Conservation (phyloP, 2,113 vertebrate species). For the Perca fluviatilis region DNA sequence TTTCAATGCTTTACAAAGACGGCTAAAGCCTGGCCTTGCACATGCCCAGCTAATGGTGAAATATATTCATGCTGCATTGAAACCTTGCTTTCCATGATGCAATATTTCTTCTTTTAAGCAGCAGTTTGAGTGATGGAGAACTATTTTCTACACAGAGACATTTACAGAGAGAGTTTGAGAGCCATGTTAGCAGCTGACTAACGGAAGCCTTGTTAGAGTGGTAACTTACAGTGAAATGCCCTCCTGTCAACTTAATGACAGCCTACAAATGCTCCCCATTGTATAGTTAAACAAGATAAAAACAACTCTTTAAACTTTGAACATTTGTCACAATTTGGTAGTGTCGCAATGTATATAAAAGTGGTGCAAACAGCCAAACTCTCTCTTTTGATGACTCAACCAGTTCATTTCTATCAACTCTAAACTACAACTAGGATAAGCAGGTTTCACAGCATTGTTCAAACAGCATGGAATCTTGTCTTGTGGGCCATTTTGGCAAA, state of each 20-base stretch:
- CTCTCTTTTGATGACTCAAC: constrained; percentile 69
- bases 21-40: constrained; percentile 62
- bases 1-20: constrained; percentile 75
- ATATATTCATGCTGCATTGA: constrained; percentile 82
- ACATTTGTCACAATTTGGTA: background rate
- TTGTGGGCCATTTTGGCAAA: constrained; percentile 50
- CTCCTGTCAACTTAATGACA: background rate
- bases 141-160: constrained; percentile 55
- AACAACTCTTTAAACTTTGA: constrained; percentile 3
- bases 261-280: background rate
- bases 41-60: constrained; percentile 73
- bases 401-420: constrained; percentile 30
- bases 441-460: constrained; percentile 74
- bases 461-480: constrained; percentile 78
- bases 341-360: background rate
- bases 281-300: background rate
- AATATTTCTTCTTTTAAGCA: constrained; percentile 53
- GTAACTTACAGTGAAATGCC: background rate
- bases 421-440: constrained; percentile 42
- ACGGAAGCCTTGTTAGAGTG: background rate
- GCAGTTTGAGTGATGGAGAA: constrained; percentile 55
- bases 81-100: constrained; percentile 80
- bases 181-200: constrained; percentile 30
- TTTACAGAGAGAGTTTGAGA: constrained; percentile 75
- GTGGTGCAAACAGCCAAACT: constrained; percentile 59